Evolutionary conservation across 2,797 vertebrate species (phyloP).

Genomic region (Psittacula echo): DNA sequence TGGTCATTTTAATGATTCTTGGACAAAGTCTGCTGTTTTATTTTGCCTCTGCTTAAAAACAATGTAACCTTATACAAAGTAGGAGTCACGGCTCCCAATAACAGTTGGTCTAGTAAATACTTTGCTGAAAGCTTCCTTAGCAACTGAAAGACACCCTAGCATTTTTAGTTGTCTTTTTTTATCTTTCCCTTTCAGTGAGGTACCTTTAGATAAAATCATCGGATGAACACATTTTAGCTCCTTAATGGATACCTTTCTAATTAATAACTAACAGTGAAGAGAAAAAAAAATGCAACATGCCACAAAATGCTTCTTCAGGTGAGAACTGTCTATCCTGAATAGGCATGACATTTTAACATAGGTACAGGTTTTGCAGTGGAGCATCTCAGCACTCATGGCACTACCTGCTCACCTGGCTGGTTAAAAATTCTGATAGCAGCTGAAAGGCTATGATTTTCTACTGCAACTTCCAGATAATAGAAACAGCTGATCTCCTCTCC

Average conservation of each 20-base stretch:
- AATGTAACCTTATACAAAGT: background rate
- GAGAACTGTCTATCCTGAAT: background rate
- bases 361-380: background rate
- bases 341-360: background rate
- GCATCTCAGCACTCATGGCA: background rate
- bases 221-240: background rate
- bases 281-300: background rate
- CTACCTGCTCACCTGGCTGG: background rate
- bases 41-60: background rate
- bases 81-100: background rate
- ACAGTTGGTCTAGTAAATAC: background rate
- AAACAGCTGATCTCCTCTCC: background rate
- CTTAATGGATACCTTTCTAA: background rate
- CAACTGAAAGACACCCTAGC: background rate
- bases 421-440: background rate
- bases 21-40: background rate
- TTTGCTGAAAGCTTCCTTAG: background rate
- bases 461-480: background rate
- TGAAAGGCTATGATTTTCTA: background rate
- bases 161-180: background rate
- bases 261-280: background rate
- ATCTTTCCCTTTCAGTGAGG: background rate
- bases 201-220: background rate
- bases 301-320: background rate
- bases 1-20: background rate